Base-by-base conservation (phyloP, 2,113 vertebrate genomes). In the Ptychochromis oligacanthus region DNA sequence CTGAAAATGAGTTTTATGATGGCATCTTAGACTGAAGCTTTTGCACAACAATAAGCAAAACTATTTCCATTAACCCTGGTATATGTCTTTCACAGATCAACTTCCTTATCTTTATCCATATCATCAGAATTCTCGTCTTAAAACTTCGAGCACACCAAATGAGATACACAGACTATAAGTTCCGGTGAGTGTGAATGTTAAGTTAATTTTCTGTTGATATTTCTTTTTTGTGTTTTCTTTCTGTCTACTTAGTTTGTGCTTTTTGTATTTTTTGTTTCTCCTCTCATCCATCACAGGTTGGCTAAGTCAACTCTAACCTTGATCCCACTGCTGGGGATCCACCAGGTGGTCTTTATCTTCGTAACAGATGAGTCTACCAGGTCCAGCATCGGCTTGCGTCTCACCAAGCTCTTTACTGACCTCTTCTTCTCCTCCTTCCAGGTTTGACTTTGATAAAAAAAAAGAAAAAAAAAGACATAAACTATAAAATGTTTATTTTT, bases 401-500 rank as follows among this genome's bases (percentile, higher is more conserved):
- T 97, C 0, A 95, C 96, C 90, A 99, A 98, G 87, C 97, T 99
- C 82, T 98, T 98, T 94, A 97, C 96, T 0, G 98, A 98, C 91
- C 97, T 99, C 65, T 97, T 98, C 91, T 93, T 99, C 88, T 97
- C 97, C 92, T 99, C 98, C 57, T 97, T 99, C 92, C 98, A 99
- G 98, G 98, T 96, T 77, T 61, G 85, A 57, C 10, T 8, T 17
- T n/a, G 1, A 38, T 46, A 24, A 36, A 36, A 17, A 3, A n/a
- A n/a, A 58, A 46, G 6, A 17, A 18, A 26, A 15, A n/a, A 6
- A 28, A 9, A 31, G 4, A 24, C 6, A 57, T 56, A 0, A 62
- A 59, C 17, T 22, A 9, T 49, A 18, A 18, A 46, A 9, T 17
- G 9, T 60, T 55, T 52, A 26, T 61, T 61, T 52, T 38, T 38